These are phyloP conservation scores for Archips xylosteana DNA, from an alignment of 2,888 invertebrate genomes.

Conservation along the genomic window DNA sequence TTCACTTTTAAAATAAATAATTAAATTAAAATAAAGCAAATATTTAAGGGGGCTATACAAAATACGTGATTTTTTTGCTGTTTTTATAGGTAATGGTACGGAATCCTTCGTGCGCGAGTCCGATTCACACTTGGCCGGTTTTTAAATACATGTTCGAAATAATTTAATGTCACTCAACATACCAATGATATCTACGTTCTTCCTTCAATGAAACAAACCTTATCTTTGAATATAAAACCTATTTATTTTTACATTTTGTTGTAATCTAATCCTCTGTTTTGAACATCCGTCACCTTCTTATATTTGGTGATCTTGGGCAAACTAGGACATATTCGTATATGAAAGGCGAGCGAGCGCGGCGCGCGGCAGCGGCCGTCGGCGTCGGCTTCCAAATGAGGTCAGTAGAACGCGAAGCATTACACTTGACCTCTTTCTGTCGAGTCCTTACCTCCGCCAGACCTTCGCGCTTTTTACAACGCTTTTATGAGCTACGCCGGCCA, in stretches of 20 bases:
- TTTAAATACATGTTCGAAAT: too few relatives aligned
- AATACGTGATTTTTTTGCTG: too few relatives aligned
- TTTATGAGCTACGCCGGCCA: conserved; percentile 84
- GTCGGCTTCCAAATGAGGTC: conserved; percentile 79
- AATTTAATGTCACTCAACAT: background rate
- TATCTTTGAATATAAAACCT: background rate
- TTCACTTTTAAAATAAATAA: too few relatives aligned
- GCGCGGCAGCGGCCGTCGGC: conserved; percentile 61
- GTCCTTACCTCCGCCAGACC: conserved; percentile 85
- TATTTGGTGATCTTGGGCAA: conserved; percentile 61
- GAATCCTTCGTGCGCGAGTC: too few relatives aligned
- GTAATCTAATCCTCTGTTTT: conserved; percentile 9
- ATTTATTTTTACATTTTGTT: background rate
- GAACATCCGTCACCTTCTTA: conserved; percentile 39
- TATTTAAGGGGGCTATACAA: too few relatives aligned
- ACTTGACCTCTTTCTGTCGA: conserved; percentile 84
- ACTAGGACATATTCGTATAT: conserved; percentile 74
- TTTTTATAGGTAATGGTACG: too few relatives aligned
- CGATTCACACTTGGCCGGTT: too few relatives aligned
- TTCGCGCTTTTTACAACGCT: conserved; percentile 84
- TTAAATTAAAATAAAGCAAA: too few relatives aligned
- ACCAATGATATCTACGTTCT: background rate
- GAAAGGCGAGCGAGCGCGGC: conserved; percentile 72
- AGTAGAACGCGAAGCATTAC: conserved; percentile 83
- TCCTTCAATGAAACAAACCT: background rate